Evolutionary conservation across 2,113 vertebrate species (phyloP).

Genomic region (Corapipo altera): DNA sequence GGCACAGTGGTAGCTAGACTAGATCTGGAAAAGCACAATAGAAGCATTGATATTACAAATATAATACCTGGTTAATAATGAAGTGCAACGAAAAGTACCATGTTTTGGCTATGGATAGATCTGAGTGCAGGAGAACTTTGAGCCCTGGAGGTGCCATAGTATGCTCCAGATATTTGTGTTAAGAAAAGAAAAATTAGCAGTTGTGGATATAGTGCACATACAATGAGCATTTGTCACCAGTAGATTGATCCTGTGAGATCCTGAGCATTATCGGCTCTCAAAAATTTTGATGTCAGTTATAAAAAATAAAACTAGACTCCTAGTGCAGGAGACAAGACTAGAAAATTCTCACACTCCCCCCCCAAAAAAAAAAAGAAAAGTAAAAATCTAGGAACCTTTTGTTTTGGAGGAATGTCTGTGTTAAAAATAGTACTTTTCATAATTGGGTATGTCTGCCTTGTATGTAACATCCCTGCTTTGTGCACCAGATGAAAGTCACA

Average conservation of each 20-base stretch:
- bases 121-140: not conserved
- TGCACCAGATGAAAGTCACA: constrained; percentile 36
- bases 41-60: not conserved
- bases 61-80: not conserved
- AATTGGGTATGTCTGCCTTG: not conserved
- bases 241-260: not conserved
- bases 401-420: not conserved
- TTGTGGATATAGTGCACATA: not conserved
- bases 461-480: not conserved
- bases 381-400: not conserved
- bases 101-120: not conserved
- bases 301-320: not conserved
- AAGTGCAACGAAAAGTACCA: not conserved
- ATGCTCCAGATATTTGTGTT: not conserved
- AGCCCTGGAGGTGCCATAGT: not conserved
- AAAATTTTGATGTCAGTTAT: not conserved
- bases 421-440: not conserved
- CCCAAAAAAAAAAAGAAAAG: not conserved
- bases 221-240: not conserved
- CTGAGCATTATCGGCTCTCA: not conserved
- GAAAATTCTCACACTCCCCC: not conserved
- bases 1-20: not conserved
- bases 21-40: not conserved
- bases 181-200: not conserved
- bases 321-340: not conserved